Evolutionary conservation across 2,888 invertebrate species (phyloP).

Genomic region (Halictus quadricinctus): DNA sequence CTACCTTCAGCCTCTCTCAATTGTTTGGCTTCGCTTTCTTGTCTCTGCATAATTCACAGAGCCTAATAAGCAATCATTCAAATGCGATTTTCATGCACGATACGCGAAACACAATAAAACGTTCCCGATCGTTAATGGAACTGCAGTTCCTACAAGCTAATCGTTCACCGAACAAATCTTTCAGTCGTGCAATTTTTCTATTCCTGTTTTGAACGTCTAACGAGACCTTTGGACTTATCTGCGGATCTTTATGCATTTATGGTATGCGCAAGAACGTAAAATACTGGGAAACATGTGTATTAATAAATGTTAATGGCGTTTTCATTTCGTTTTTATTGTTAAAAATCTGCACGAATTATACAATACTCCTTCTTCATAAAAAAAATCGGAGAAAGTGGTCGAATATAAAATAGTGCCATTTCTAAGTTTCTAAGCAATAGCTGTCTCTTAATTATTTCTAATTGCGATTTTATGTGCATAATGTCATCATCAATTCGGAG

Average conservation of each 20-base stretch:
- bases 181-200: not conserved
- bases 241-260: not conserved
- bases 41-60: not conserved
- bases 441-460: not conserved
- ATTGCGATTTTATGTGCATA: not conserved
- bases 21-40: not conserved
- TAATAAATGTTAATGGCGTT: not conserved
- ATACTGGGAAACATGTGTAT: not conserved
- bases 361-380: not conserved
- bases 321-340: not conserved
- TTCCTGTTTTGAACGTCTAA: not conserved
- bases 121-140: not conserved
- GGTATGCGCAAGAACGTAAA: not conserved
- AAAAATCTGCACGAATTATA: not conserved
- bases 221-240: not conserved
- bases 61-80: conserved; percentile 5
- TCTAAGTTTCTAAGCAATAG: not conserved
- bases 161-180: not conserved
- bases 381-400: not conserved
- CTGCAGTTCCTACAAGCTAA: not conserved
- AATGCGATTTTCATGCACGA: conserved; percentile 9
- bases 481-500: not conserved
- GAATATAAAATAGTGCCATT: not conserved
- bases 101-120: conserved; percentile 1
- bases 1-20: not conserved